Evolutionary conservation across 2,113 vertebrate species (phyloP).

Genomic region (Podocnemis expansa): DNA sequence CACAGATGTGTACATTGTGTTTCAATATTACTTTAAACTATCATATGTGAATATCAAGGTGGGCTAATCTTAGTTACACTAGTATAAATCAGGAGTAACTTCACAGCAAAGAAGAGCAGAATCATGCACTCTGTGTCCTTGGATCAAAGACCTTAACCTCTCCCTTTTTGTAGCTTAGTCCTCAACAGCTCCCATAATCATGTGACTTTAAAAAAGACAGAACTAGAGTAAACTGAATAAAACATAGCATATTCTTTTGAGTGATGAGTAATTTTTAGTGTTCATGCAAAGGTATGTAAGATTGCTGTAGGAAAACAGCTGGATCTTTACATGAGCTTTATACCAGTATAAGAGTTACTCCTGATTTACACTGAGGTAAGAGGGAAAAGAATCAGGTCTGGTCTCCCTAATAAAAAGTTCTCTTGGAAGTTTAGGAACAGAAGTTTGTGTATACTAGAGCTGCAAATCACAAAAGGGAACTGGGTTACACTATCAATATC

Average conservation of each 20-base stretch:
- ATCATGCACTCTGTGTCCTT: not conserved
- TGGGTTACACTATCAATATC: not conserved
- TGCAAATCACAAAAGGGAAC: not conserved
- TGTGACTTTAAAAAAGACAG: not conserved
- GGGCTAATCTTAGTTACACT: not conserved
- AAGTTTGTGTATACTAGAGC: not conserved
- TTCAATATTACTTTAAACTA: not conserved
- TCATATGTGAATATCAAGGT: not conserved
- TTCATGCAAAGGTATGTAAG: not conserved
- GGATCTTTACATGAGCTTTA: not conserved
- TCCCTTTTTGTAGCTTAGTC: not conserved
- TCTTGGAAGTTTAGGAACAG: not conserved
- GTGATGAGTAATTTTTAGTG: not conserved
- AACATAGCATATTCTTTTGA: not conserved
- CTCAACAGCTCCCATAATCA: not conserved
- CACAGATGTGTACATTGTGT: accelerated
- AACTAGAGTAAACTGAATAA: not conserved
- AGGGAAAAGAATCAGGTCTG: not conserved
- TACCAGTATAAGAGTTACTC: not conserved
- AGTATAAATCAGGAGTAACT: not conserved
- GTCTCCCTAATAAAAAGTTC: accelerated
- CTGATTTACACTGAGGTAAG: not conserved
- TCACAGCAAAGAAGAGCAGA: not conserved
- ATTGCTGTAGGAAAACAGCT: not conserved
- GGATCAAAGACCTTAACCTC: not conserved